Evolutionary conservation across 2,888 invertebrate genomes (phyloP).

Genomic region (Acleris holmiana): DNA sequence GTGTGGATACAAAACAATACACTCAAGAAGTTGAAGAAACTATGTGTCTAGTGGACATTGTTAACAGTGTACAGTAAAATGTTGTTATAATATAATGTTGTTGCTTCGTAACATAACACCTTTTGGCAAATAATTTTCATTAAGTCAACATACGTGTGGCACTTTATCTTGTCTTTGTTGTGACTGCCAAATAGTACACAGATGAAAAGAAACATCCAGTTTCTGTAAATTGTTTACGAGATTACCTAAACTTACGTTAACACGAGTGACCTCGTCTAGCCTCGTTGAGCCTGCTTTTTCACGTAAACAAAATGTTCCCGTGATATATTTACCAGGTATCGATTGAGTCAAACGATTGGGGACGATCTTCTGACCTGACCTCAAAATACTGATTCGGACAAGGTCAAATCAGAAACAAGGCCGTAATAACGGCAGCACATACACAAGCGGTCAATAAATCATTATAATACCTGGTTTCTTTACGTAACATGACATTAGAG

Average conservation of each 20-base stretch:
- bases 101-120: no score
- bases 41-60: no score
- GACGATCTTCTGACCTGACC: conserved; percentile 34
- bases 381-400: conserved; percentile 24
- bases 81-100: no score
- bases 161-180: no score
- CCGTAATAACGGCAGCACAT: conserved; percentile 13
- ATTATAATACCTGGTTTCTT: conserved; percentile 18
- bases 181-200: no score
- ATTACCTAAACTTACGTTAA: conserved; percentile 7
- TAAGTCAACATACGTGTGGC: no score
- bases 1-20: no score
- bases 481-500: conserved; percentile 26
- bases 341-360: conserved; percentile 27
- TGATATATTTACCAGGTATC: conserved; percentile 22
- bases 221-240: conserved; percentile 13
- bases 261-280: conserved; percentile 2
- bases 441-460: conserved; percentile 23
- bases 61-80: no score
- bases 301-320: conserved; percentile 15
- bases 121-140: no score
- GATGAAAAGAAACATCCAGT: not conserved
- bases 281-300: conserved; percentile 13
- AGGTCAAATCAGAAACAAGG: conserved; percentile 33
- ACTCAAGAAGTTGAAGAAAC: no score